phyloP scores from a whole-genome alignment of 2,113 vertebrate genomes.

The Camelus dromedarius region DNA sequence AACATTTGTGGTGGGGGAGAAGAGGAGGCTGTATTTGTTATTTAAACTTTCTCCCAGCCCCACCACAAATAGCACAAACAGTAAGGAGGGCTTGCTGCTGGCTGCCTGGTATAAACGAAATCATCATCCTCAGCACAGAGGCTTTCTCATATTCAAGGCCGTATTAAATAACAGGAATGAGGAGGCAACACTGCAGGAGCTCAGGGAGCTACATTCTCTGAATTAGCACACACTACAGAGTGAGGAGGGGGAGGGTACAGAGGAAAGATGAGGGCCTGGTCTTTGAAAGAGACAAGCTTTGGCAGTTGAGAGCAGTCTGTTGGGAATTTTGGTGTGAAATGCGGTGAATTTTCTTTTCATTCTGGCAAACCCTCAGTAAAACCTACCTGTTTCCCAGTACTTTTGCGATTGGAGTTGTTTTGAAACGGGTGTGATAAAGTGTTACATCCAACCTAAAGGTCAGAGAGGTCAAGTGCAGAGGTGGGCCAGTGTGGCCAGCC shows the following conservation, averaged over 20 bases:
- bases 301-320: background rate
- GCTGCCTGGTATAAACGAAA: background rate
- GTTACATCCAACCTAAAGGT: background rate
- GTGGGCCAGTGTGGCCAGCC: background rate
- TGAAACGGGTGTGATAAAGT: background rate
- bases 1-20: background rate
- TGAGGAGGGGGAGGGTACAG: background rate
- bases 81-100: background rate
- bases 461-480: background rate
- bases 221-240: background rate
- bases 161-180: background rate
- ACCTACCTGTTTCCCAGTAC: conserved; percentile 6
- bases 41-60: conserved; percentile 18
- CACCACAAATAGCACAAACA: background rate
- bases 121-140: background rate
- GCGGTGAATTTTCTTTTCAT: background rate
- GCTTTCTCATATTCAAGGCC: background rate
- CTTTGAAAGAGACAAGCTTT: background rate
- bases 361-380: conserved; percentile 14
- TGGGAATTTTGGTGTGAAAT: conserved; percentile 4
- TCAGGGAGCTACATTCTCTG: background rate
- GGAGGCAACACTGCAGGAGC: background rate
- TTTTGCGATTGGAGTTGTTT: conserved; percentile 29
- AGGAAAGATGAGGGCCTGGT: background rate
- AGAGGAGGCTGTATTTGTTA: background rate